Base-by-base conservation (phyloP, 2,113 vertebrate species). In the Pristiophorus japonicus region DNA sequence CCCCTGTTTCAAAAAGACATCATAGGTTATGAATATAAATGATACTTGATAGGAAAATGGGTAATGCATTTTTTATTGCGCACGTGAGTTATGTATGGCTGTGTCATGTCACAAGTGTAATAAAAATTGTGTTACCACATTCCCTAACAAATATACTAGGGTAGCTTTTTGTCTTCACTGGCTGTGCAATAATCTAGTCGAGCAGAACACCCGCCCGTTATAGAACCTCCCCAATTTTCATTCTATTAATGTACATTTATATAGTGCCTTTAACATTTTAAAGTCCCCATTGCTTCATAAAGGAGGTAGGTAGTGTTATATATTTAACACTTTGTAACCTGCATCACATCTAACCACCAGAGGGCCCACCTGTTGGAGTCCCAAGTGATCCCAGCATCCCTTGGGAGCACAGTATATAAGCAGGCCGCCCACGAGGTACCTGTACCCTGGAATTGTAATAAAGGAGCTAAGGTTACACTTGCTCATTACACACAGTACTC, bases 1-100 rank as follows among this genome's bases (percentile, higher is more conserved):
- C 34, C 92, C 22, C n/a, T 65, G 47, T 67, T 45, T 94, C 38
- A 67, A 67, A 67, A 67, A 94, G 63, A 27, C 63, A 94, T 94
- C 65, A 45, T 12, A 94, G 65, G 22, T 14, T 45, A 94, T 67
- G 92, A 94, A 94, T 67, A 47, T 66, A 94, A 65, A 67, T 94
- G 92, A 67, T 38, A 22, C 38, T 45, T 45, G 92, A 67, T 94
- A 47, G 92, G 51, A 94, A 67, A 94, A 67, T 45, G 63, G 42
- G 92, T 94, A 94, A 94, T 67, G 38, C 65, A 45, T 45, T 94
- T 94, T 93, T 65, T 94, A 94, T 66, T 94, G 62, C 92, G 27
- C 22, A 94, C 12, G 62, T 92, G 63, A 93, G 16, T 94, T 94
- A 67, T 94, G 92, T 94, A 45, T 67, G 63, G 24, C 63, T 94